Evolutionary conservation across 2,113 vertebrate species (phyloP).

Genomic region (Pedetes capensis): DNA sequence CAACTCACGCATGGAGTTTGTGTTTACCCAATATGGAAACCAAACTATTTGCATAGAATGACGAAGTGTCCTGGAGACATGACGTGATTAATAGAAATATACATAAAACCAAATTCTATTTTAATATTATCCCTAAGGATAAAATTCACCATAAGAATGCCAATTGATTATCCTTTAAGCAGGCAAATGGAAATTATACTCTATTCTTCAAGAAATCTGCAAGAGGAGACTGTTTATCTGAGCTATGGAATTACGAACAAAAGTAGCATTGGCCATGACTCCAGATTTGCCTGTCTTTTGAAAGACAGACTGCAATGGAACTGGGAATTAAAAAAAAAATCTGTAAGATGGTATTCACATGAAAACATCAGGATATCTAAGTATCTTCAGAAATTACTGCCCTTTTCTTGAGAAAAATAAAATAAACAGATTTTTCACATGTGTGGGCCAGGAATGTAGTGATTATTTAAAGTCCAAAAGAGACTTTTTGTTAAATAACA

Average conservation of each 20-base stretch:
- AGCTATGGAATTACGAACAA: not conserved
- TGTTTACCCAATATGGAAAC: not conserved
- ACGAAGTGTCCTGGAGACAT: not conserved
- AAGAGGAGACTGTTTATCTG: conserved; percentile 30
- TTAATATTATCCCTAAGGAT: conserved; percentile 2
- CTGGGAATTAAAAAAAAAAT: conserved; percentile 16
- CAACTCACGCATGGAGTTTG: not conserved
- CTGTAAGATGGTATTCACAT: not conserved
- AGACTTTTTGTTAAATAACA: not conserved
- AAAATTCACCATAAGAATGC: conserved; percentile 15
- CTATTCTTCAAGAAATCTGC: not conserved
- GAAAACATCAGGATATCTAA: conserved; percentile 24
- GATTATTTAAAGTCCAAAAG: not conserved
- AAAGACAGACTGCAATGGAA: not conserved
- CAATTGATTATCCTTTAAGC: conserved; percentile 3
- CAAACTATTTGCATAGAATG: conserved; percentile 27
- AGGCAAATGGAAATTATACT: conserved; percentile 38
- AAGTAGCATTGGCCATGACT: not conserved
- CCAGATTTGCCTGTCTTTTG: not conserved
- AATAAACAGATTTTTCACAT: not conserved
- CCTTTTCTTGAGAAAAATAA: conserved; percentile 17
- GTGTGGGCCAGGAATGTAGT: not conserved
- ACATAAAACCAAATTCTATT: conserved; percentile 25
- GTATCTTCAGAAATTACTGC: not conserved
- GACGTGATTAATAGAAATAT: conserved; percentile 5